Evolutionary conservation across 1,140 invertebrate genomes (phyloP).

Genomic region (Sminthurinus signatus): DNA sequence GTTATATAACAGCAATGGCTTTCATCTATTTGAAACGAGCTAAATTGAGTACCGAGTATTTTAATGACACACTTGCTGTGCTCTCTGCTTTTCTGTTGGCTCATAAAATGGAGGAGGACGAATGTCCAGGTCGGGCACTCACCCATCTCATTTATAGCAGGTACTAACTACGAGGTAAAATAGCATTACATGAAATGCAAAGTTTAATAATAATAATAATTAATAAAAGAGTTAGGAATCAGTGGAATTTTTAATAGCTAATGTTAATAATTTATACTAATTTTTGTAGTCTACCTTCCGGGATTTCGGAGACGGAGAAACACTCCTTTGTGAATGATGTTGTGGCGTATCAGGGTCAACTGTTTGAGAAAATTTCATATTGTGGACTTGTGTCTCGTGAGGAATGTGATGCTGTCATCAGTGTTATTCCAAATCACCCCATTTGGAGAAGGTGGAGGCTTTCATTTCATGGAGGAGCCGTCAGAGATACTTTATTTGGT

Average conservation of each 20-base stretch:
- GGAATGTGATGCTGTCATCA: slow-evolving; percentile 1
- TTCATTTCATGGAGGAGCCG: neutral
- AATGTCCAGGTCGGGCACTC: slow-evolving; percentile 2
- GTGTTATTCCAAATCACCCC: neutral
- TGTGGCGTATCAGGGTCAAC: neutral
- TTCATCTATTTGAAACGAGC: slow-evolving; percentile 12
- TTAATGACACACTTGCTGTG: neutral
- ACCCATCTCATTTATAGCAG: no score
- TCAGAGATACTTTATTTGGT: neutral
- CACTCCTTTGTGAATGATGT: neutral
- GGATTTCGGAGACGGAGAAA: neutral
- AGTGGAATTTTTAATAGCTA: no score
- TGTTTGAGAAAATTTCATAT: slow-evolving; percentile 6
- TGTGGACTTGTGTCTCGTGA: neutral
- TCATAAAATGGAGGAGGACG: slow-evolving; percentile 10
- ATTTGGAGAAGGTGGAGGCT: slow-evolving; percentile 1
- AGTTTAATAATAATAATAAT: no score
- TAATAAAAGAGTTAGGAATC: no score
- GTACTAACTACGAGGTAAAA: no score
- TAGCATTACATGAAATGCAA: no score
- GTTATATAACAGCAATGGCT: neutral
- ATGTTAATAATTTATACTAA: neutral
- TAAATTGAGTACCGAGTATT: slow-evolving; percentile 2
- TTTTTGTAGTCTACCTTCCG: neutral
- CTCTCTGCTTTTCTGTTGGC: slow-evolving; percentile 1